Percentiles rank a stretch among this genome's conserved stretches.
These are phyloP conservation scores for Threskiornis aethiopicus DNA, from an alignment of 2,797 vertebrate species.

Conservation along the genomic window DNA sequence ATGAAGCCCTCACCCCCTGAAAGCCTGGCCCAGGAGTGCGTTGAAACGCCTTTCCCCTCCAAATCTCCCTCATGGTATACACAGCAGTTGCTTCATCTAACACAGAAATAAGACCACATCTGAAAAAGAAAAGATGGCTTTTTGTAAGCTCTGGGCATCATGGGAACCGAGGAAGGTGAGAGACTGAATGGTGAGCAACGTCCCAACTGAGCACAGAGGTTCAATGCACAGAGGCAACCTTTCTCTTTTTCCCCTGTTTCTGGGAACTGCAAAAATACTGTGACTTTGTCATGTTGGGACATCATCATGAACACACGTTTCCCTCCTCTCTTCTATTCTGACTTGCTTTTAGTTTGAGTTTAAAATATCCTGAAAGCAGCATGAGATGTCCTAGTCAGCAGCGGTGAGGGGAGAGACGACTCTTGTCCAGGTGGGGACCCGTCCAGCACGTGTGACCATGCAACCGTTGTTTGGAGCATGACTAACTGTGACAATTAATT, in stretches of 20 bases:
- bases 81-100: not conserved
- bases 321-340: not conserved
- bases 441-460: not conserved
- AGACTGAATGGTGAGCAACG: not conserved
- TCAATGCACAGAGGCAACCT: not conserved
- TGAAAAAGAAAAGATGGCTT: not conserved
- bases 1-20: not conserved
- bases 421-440: not conserved
- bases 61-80: not conserved
- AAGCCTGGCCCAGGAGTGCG: rapidly evolving
- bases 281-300: not conserved
- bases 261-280: not conserved
- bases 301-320: rapidly evolving
- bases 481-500: constrained; percentile 11
- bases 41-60: not conserved
- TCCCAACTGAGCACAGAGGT: not conserved
- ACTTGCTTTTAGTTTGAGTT: not conserved
- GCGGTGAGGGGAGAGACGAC: not conserved
- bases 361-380: not conserved
- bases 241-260: not conserved
- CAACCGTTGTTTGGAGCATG: not conserved
- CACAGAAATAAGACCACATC: not conserved
- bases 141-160: not conserved
- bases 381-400: not conserved
- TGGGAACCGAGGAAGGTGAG: not conserved